Evolutionary conservation across 2,888 invertebrate genomes (phyloP).

Genomic region (Mythimna lalbum): DNA sequence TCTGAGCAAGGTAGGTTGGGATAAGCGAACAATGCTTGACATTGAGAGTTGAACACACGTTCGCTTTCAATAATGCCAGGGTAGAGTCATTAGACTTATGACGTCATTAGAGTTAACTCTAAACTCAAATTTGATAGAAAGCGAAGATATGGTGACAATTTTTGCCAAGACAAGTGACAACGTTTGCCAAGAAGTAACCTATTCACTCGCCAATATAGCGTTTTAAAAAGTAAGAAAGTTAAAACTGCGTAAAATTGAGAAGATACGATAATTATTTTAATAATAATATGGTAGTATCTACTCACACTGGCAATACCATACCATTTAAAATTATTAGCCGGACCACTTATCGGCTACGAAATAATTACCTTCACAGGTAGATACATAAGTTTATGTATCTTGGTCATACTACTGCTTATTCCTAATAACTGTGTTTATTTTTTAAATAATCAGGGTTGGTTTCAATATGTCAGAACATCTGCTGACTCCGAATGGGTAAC

Average conservation of each 20-base stretch:
- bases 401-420: background rate
- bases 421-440: constrained; percentile 17
- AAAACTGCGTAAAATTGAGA: background rate
- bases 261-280: constrained; percentile 20
- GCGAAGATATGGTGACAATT: no score
- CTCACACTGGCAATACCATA: constrained; percentile 19
- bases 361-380: background rate
- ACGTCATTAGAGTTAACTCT: no score
- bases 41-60: no score
- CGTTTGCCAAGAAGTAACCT: no score
- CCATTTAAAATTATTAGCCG: constrained; percentile 31
- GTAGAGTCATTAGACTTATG: no score
- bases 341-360: constrained; percentile 3
- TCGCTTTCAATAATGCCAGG: no score
- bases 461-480: constrained; percentile 15
- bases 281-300: constrained; percentile 1
- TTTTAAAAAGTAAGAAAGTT: background rate
- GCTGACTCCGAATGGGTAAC: constrained; percentile 14
- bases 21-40: no score
- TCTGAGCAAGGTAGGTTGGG: no score
- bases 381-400: background rate
- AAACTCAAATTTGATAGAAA: no score
- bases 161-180: no score
- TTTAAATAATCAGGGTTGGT: constrained; percentile 2
- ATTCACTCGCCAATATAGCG: no score